phyloP scores from a whole-genome alignment of 2,113 vertebrate genomes.

The Syrrhaptes paradoxus region DNA sequence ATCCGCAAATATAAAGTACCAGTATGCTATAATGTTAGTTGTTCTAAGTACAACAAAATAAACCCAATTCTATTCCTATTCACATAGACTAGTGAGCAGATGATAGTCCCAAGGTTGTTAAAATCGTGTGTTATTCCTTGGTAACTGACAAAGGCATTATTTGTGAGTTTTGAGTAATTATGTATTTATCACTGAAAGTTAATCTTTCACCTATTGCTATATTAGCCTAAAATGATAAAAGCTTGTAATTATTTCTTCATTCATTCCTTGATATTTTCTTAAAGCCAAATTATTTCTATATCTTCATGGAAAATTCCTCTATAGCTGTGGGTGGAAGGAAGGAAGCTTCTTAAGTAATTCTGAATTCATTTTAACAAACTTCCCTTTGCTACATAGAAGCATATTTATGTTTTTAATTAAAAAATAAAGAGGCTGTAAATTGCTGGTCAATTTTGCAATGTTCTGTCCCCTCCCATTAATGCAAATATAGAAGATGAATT shows the following conservation, averaged over 20 bases:
- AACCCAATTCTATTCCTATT: not conserved
- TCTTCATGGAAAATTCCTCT: not conserved
- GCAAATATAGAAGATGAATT: conserved; percentile 29
- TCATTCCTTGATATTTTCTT: not conserved
- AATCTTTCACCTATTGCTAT: not conserved
- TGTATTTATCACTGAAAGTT: not conserved
- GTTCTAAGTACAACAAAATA: not conserved
- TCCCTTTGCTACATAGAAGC: not conserved
- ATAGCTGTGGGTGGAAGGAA: not conserved
- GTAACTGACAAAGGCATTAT: not conserved
- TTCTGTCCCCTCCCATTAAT: conserved; percentile 22
- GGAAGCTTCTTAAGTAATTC: not conserved
- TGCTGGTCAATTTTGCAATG: conserved; percentile 40
- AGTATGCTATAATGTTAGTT: not conserved
- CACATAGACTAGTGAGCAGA: not conserved
- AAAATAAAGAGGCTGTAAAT: conserved; percentile 52
- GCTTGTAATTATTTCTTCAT: not conserved
- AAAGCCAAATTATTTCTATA: not conserved
- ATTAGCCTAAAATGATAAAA: not conserved
- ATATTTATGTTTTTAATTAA: conserved; percentile 68
- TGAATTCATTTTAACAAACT: conserved; percentile 13
- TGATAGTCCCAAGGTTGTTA: not conserved
- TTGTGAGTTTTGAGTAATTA: not conserved
- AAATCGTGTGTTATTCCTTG: not conserved
- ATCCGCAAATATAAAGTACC: not conserved